Percentiles rank a stretch among this genome's conserved stretches.
These are phyloP conservation scores for Prenolepis imparis DNA, from an alignment of 2,888 invertebrate genomes.

Conservation along the genomic window DNA sequence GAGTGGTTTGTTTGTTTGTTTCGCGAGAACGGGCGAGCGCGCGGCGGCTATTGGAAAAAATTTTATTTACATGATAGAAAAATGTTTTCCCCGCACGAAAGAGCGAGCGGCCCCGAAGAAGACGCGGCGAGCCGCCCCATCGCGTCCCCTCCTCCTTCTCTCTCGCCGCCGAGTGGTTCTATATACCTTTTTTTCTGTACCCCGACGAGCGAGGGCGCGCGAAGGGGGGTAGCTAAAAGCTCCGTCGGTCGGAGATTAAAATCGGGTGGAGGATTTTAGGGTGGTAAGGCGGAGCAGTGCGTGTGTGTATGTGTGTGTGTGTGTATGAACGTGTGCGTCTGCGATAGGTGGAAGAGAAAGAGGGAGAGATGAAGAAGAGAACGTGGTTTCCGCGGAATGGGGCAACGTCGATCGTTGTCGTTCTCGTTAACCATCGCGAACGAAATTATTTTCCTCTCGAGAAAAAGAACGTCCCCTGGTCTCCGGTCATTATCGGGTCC, in stretches of 20 bases:
- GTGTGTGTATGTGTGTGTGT: background rate
- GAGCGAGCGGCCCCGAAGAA: conserved; percentile 52
- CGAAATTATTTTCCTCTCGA: conserved; percentile 53
- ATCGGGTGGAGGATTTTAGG: conserved; percentile 57
- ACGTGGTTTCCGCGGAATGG: conserved; percentile 38
- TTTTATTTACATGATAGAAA: conserved; percentile 67
- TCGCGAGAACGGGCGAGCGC: conserved; percentile 55
- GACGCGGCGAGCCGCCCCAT: conserved; percentile 56
- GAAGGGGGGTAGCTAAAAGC: conserved; percentile 54
- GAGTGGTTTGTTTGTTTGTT: conserved; percentile 74
- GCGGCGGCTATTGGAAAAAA: conserved; percentile 68
- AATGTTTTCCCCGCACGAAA: conserved; percentile 53
- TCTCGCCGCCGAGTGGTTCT: conserved; percentile 34
- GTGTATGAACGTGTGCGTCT: background rate
- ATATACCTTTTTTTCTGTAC: conserved; percentile 43
- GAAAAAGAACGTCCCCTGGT: conserved; percentile 32
- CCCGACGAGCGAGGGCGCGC: conserved; percentile 40
- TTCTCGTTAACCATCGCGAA: conserved; percentile 55
- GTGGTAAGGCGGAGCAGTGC: conserved; percentile 44
- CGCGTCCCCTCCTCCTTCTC: conserved; percentile 14
- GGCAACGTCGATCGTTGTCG: conserved; percentile 51
- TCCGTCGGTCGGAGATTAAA: conserved; percentile 57
- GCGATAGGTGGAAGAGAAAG: conserved; percentile 26
- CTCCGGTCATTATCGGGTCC: conserved; percentile 18
- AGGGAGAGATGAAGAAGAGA: conserved; percentile 30